These are phyloP conservation scores for Eurypyga helias DNA, from an alignment of 2,113 vertebrate genomes.

Conservation along the genomic window DNA sequence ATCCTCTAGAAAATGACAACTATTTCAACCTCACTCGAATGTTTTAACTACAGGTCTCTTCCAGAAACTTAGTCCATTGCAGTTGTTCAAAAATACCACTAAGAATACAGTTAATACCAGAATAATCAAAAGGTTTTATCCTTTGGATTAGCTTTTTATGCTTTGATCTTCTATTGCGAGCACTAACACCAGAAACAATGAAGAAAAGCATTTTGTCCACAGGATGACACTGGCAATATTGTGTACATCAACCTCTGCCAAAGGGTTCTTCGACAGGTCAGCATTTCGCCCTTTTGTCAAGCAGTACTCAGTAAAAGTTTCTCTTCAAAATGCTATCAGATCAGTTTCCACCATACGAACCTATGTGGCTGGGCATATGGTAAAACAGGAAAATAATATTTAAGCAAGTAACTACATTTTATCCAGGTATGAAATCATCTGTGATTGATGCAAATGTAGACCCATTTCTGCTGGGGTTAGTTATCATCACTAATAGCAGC, in stretches of 20 bases:
- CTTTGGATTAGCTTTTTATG: neutral
- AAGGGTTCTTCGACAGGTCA: neutral
- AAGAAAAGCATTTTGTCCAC: neutral
- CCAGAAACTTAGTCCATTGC: neutral
- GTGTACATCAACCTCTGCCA: neutral
- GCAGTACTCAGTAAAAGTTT: neutral
- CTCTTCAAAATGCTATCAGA: neutral
- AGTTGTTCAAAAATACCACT: neutral
- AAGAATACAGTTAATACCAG: neutral
- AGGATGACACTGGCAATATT: neutral
- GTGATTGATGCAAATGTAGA: neutral
- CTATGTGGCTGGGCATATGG: fast-evolving
- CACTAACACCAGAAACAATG: neutral
- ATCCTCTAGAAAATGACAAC: neutral
- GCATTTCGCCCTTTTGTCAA: neutral
- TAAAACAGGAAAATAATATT: neutral
- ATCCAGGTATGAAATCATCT: neutral
- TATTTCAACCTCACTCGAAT: neutral
- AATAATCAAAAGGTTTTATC: neutral
- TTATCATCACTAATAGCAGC: neutral
- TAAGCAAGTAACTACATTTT: neutral
- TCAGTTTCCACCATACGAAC: neutral
- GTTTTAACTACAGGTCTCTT: too few species aligned
- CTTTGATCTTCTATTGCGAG: neutral
- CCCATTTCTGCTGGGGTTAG: neutral